Percentiles rank a stretch among this genome's conserved stretches.
Evolutionary conservation across 2,113 vertebrate species (phyloP).

Genomic region (Lynx canadensis): DNA sequence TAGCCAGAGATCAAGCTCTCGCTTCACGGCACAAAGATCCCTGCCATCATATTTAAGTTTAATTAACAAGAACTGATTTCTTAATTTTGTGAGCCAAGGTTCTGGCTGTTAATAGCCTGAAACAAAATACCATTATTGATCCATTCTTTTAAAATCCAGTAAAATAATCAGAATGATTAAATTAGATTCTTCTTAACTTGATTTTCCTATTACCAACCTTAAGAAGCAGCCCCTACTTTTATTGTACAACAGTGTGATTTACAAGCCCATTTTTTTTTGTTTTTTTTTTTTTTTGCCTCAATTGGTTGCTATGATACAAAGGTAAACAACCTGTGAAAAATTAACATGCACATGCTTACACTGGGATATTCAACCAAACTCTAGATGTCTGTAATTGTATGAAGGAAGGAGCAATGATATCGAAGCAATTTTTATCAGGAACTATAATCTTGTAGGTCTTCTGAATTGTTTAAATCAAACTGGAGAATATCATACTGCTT

Average conservation of each 20-base stretch:
- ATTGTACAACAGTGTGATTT: neutral
- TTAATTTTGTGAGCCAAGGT: slow-evolving; percentile 11
- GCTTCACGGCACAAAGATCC: neutral
- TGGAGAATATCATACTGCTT: slow-evolving; percentile 58
- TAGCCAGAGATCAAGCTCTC: neutral
- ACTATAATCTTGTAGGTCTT: slow-evolving; percentile 21
- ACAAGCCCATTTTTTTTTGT: neutral
- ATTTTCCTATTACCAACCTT: slow-evolving; percentile 38
- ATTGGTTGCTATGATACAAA: neutral
- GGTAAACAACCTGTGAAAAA: neutral
- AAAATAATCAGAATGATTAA: slow-evolving; percentile 62
- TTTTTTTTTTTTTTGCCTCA: neutral
- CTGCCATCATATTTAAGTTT: slow-evolving; percentile 60
- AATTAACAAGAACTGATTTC: slow-evolving; percentile 70
- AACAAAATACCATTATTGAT: slow-evolving; percentile 71
- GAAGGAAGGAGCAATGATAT: neutral
- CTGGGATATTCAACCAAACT: neutral
- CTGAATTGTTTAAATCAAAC: slow-evolving; percentile 76
- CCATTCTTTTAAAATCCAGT: slow-evolving; percentile 67
- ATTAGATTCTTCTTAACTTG: neutral
- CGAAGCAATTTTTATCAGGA: neutral
- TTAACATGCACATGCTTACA: neutral
- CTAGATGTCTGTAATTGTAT: neutral
- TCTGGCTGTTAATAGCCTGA: slow-evolving; percentile 60
- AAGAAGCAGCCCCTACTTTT: neutral